These are phyloP conservation scores for Paramormyrops kingsleyae DNA, from an alignment of 2,113 vertebrate species.

Conservation along the genomic window DNA sequence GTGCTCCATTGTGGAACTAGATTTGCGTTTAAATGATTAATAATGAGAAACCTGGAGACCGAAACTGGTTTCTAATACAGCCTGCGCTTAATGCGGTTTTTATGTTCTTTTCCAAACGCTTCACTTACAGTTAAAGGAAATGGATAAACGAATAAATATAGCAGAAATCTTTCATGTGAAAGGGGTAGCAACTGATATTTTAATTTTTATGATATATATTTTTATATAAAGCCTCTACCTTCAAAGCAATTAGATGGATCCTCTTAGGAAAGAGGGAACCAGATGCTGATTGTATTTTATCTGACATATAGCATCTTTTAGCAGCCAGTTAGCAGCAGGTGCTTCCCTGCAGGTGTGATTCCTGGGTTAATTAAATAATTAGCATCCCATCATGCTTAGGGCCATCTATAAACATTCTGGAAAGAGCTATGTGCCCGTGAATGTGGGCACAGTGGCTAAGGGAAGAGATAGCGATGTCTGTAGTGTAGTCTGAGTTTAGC, in stretches of 20 bases:
- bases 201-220: neutral
- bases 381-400: neutral
- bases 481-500: neutral
- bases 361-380: neutral
- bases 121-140: neutral
- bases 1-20: neutral
- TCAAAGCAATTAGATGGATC: neutral
- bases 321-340: neutral
- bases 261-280: neutral
- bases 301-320: neutral
- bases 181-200: neutral
- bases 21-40: neutral
- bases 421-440: neutral
- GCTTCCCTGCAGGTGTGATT: neutral
- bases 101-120: neutral
- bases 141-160: neutral
- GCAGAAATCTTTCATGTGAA: slow-evolving; percentile 2
- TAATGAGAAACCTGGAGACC: neutral
- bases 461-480: neutral
- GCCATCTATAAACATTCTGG: neutral
- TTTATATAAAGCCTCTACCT: neutral
- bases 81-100: neutral
- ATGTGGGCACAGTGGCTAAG: neutral
- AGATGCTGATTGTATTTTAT: neutral
- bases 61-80: neutral